A percentile compares a stretch with the other conserved stretches of the same genome.
Conservation (phyloP, 2,797 vertebrate genomes). For the Lagodon rhomboides region DNA sequence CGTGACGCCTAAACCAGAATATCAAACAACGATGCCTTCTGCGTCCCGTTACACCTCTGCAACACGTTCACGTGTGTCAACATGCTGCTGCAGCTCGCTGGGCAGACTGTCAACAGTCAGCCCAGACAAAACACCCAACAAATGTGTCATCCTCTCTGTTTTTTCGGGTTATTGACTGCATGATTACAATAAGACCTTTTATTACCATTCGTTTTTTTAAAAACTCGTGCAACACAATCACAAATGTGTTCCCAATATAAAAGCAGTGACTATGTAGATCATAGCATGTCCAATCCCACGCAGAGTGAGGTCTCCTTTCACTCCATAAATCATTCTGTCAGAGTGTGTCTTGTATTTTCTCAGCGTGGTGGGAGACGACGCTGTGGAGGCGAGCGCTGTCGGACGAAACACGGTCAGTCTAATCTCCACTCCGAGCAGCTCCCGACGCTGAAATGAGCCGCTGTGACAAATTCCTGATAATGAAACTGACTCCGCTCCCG, state of each 20-base stretch:
- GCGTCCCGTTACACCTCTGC: too few relatives aligned
- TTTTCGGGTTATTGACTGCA: not conserved
- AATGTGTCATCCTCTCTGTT: not conserved
- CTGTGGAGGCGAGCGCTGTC: not conserved
- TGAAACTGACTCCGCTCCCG: constrained; percentile 14
- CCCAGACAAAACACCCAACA: not conserved
- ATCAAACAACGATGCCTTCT: too few relatives aligned
- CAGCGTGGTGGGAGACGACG: not conserved
- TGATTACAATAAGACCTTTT: not conserved
- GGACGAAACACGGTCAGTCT: constrained; percentile 2
- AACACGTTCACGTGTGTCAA: too few relatives aligned
- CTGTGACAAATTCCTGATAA: constrained; percentile 50
- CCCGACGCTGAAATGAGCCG: constrained; percentile 3
- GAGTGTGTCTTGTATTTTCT: not conserved
- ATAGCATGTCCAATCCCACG: not conserved
- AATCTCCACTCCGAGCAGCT: constrained; percentile 32
- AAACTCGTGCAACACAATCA: too few relatives aligned
- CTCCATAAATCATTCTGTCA: constrained; percentile 7
- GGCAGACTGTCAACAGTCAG: too few relatives aligned
- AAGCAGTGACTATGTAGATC: not conserved
- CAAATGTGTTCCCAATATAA: constrained; percentile 3
- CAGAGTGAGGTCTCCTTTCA: not conserved
- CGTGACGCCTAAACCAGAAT: too few relatives aligned
- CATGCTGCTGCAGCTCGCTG: too few relatives aligned
- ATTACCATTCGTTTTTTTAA: too few relatives aligned